Percentiles rank a stretch among this genome's conserved stretches.
phyloP scores from a whole-genome alignment of 1,140 invertebrate species.

The Streblospio benedicti region DNA sequence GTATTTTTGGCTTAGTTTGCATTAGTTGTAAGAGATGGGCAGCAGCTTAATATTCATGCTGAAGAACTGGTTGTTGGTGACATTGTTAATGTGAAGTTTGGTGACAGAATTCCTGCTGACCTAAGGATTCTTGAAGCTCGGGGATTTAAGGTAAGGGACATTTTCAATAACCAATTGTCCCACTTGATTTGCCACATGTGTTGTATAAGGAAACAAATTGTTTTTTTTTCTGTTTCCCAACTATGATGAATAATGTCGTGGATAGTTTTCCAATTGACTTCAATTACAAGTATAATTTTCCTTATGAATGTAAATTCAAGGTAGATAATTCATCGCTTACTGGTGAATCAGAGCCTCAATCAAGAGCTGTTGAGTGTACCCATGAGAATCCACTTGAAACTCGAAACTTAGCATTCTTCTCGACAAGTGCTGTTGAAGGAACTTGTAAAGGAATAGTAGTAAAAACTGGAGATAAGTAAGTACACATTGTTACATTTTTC shows the following conservation, averaged over 20 bases:
- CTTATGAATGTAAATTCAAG: conserved; percentile 13
- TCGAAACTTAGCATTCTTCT: conserved; percentile 93
- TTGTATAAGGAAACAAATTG: too few relatives aligned
- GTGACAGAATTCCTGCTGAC: conserved; percentile 77
- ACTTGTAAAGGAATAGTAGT: conserved; percentile 74
- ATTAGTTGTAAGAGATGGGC: conserved; percentile 84
- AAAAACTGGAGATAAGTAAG: conserved; percentile 90
- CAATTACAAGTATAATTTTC: not conserved
- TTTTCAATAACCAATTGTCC: too few relatives aligned
- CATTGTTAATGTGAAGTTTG: conserved; percentile 68
- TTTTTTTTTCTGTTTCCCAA: too few relatives aligned
- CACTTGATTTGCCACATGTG: too few relatives aligned
- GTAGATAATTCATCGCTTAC: conserved; percentile 64
- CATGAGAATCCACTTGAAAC: conserved; percentile 93
- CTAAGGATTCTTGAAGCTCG: conserved; percentile 61
- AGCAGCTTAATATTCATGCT: conserved; percentile 69
- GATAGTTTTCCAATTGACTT: too few relatives aligned
- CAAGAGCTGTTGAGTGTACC: conserved; percentile 78
- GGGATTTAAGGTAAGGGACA: conserved; percentile 60
- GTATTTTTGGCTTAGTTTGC: conserved; percentile 61
- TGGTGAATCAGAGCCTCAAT: conserved; percentile 92
- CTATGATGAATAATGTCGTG: too few relatives aligned
- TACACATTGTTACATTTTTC: too few relatives aligned
- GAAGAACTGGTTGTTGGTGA: conserved; percentile 69
- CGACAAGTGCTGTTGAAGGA: conserved; percentile 89